Base-by-base conservation (phyloP, 2,888 invertebrate species). In the Mythimna albipuncta region DNA sequence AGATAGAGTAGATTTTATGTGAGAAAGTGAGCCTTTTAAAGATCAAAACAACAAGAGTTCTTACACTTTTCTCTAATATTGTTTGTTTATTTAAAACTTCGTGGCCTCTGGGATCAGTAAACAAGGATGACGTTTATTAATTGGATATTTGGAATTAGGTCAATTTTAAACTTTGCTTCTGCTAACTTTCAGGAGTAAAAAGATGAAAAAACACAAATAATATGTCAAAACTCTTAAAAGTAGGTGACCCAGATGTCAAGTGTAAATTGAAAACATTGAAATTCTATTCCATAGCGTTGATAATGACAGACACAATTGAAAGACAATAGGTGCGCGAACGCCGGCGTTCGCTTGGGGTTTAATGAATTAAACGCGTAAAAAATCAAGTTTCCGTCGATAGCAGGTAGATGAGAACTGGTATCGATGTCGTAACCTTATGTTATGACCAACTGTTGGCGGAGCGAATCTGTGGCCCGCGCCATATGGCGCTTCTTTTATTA, bases 401-500 rank as follows among this genome's bases (percentile, higher is more conserved):
- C 86, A 86, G 86, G 86, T 86, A 86, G 83, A 83, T 52, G 77
- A 66, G 69, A 76, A 80, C 79, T 76, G 62, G 76, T 75, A 77
- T 77, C 64, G 69, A 71, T 82, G 67, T 72, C 77, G 86, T 77
- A 86, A 86, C 47, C 47, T 16, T 72, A 70, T 75, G 69, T 80
- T 77, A 64, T 70, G 77, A 65, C 90, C 93, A 93, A 89, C 91
- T 93, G 92, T 91, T 86, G 84, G 88, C 89, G 88, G 81, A 88
- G 87, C 90, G 89, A 95, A 94, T 95, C 94, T 91, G 88, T 90
- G 91, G 87, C 86, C 81, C 86, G 82, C 91, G 85, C 94, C 96
- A 96, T 95, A 96, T 96, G 96, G 93, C 89, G 89, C 84, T 75
- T 89, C 87, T 89, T 90, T 89, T 89, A 89, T 89, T 90, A 89